These are phyloP conservation scores for Allolobophora icterica DNA, from an alignment of 2,888 invertebrate species.

Conservation along the genomic window DNA sequence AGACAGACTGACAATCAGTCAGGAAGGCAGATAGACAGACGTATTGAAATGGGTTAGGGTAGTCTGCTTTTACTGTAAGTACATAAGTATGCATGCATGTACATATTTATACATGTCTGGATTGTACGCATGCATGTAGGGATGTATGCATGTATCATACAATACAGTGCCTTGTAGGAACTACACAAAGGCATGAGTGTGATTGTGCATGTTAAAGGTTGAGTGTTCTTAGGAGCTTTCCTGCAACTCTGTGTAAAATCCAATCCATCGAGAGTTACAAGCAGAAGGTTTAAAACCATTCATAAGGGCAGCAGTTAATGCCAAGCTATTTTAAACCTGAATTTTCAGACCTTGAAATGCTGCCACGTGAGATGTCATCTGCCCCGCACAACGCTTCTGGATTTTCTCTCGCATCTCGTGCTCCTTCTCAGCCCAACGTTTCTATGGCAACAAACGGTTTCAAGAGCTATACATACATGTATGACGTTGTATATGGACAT, in stretches of 20 bases:
- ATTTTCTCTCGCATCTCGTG: slow-evolving; percentile 52
- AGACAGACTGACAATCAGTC: no score
- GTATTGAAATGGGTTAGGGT: no score
- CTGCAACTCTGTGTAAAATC: background rate
- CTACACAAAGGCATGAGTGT: no score
- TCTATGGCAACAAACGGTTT: slow-evolving; percentile 46
- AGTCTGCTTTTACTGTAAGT: background rate
- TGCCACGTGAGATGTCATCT: slow-evolving; percentile 26
- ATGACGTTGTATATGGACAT: no score
- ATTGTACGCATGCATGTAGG: no score
- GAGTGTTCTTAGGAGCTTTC: background rate
- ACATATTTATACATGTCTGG: no score
- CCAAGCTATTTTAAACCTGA: background rate
- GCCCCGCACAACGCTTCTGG: slow-evolving; percentile 42
- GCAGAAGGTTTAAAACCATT: background rate
- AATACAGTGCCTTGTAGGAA: no score
- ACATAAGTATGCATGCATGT: background rate
- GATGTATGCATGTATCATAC: no score
- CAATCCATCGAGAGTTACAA: background rate
- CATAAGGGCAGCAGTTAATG: background rate
- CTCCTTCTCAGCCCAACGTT: slow-evolving; percentile 56
- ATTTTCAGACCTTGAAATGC: slow-evolving; percentile 27
- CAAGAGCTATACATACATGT: background rate
- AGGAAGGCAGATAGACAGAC: background rate
- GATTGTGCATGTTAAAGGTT: no score